A percentile compares a stretch with the other conserved stretches of the same genome.
phyloP scores from a whole-genome alignment of 37 sponge, comb jelly and placozoan species.

The Hexactinellida sp. region DNA sequence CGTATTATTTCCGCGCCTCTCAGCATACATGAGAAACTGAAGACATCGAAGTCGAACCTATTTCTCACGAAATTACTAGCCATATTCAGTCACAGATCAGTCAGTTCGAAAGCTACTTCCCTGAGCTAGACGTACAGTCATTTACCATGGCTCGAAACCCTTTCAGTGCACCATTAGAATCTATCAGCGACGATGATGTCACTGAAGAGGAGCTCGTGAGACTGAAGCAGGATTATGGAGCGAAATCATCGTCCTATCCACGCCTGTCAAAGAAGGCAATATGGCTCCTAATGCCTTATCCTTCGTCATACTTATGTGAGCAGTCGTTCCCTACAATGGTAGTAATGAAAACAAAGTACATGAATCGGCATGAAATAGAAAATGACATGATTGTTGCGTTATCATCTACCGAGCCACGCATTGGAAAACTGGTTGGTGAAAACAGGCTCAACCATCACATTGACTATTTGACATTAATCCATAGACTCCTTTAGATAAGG shows the following conservation, averaged over 20 bases:
- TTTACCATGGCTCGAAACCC: not conserved
- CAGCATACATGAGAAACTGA: not conserved
- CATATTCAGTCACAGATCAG: constrained; percentile 14
- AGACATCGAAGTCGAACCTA: not conserved
- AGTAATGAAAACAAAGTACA: constrained; percentile 6
- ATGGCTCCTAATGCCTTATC: constrained; percentile 6
- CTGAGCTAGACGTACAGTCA: not conserved
- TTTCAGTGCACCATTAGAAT: constrained; percentile 11
- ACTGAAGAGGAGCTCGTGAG: constrained; percentile 16
- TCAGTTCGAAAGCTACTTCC: not conserved
- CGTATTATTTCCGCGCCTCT: not conserved
- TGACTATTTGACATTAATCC: not conserved
- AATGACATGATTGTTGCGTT: constrained; percentile 13
- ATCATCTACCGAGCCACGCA: constrained; percentile 8
- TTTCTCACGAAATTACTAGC: not conserved
- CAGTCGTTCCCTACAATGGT: constrained; percentile 17
- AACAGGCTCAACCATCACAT: constrained; percentile 19
- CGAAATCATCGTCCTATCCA: not conserved
- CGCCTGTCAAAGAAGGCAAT: not conserved
- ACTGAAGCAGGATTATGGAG: constrained; percentile 11
- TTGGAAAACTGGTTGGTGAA: constrained; percentile 8
- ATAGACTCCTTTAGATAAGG: no score
- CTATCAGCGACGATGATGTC: constrained; percentile 6
- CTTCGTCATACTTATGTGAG: constrained; percentile 7
- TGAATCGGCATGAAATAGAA: constrained; percentile 3